Evolutionary conservation across 1,140 invertebrate genomes (phyloP).

Genomic region (Steinernema feltiae): DNA sequence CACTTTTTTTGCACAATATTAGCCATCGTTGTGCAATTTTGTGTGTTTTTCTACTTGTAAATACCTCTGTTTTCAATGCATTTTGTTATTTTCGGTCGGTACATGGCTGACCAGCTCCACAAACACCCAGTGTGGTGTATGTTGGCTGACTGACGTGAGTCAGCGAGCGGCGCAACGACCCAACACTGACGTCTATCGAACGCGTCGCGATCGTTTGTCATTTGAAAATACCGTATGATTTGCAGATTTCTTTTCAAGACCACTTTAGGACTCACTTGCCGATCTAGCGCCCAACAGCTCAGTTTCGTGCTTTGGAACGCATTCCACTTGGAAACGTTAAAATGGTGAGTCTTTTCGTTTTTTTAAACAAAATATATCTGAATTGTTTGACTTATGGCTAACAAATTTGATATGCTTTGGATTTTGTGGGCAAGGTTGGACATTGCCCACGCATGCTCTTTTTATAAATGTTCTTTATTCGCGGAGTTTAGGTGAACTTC

Average conservation of each 20-base stretch:
- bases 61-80: too few relatives aligned
- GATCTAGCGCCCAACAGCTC: not conserved
- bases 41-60: not conserved
- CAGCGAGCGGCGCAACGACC: too few relatives aligned
- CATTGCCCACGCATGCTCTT: not conserved
- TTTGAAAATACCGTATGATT: not conserved
- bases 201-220: too few relatives aligned
- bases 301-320: not conserved
- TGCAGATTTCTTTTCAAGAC: not conserved
- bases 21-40: not conserved
- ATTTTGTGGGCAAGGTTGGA: not conserved
- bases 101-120: too few relatives aligned
- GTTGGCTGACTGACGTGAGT: too few relatives aligned
- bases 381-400: too few relatives aligned
- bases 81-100: too few relatives aligned
- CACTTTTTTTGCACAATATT: not conserved
- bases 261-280: not conserved
- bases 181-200: not conserved
- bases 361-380: too few relatives aligned
- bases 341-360: not conserved
- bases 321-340: not conserved
- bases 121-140: too few relatives aligned
- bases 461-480: not conserved
- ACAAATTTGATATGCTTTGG: too few relatives aligned
- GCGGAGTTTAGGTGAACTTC: conserved; percentile 83